Evolutionary conservation across 1,140 invertebrate genomes (phyloP).

Genomic region (Orchestia grillus): DNA sequence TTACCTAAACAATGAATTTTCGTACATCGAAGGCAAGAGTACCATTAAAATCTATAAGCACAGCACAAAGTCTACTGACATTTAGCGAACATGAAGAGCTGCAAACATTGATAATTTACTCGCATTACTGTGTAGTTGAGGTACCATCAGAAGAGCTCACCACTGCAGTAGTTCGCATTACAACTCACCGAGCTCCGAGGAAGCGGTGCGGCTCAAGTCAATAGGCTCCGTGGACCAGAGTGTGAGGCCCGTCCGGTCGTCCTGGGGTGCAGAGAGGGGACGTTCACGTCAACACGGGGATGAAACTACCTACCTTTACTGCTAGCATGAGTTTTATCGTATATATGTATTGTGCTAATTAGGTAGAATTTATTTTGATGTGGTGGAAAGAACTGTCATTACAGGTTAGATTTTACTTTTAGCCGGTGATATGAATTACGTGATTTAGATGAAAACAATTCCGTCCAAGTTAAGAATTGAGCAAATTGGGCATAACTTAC

Average conservation of each 20-base stretch:
- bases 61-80: not conserved
- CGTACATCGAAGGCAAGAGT: not conserved
- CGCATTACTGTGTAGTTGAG: not conserved
- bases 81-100: not conserved
- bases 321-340: not conserved
- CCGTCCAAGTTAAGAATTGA: no score
- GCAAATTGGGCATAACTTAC: no score
- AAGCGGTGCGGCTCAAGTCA: constrained; percentile 63
- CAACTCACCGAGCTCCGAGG: constrained; percentile 63
- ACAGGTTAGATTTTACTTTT: no score
- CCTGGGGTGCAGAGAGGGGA: constrained; percentile 25
- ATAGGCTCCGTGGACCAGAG: constrained; percentile 62
- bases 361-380: no score
- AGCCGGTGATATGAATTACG: no score
- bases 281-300: not conserved
- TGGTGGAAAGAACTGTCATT: no score
- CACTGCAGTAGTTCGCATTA: no score
- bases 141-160: not conserved
- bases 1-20: not conserved
- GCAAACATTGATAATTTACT: not conserved
- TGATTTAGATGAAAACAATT: no score
- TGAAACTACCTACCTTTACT: not conserved
- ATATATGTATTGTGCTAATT: not conserved
- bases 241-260: constrained; percentile 60
- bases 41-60: not conserved